These are phyloP conservation scores for Saccostrea echinata DNA, from an alignment of 1,140 invertebrate species.

Conservation along the genomic window DNA sequence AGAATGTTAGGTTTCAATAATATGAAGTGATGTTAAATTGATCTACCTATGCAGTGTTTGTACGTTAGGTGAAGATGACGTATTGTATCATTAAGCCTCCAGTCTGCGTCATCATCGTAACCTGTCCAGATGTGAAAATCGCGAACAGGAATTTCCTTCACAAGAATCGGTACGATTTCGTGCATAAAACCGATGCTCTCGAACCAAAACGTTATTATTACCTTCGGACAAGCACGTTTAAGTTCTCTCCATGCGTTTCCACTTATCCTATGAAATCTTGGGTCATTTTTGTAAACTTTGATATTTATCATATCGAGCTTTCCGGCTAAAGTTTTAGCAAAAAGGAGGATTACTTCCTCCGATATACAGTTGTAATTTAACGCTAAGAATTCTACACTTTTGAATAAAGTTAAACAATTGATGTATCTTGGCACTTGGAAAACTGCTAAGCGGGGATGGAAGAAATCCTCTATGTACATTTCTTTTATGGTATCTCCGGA, in stretches of 20 bases:
- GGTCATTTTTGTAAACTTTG: conserved; percentile 60
- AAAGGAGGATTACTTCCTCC: conserved; percentile 57
- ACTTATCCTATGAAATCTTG: conserved; percentile 58
- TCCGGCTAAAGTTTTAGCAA: conserved; percentile 56
- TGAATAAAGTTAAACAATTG: conserved; percentile 48
- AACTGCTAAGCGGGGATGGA: conserved; percentile 56
- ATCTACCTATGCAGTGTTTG: conserved; percentile 43
- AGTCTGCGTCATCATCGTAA: conserved; percentile 61
- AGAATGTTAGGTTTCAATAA: no score
- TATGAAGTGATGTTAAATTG: no score
- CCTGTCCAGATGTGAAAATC: conserved; percentile 63
- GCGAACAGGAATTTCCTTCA: conserved; percentile 58
- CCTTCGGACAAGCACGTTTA: conserved; percentile 52
- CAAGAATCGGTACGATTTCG: conserved; percentile 58
- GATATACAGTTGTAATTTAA: conserved; percentile 64
- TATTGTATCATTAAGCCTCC: conserved; percentile 56
- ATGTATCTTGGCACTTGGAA: conserved; percentile 54
- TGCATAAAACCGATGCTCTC: conserved; percentile 53
- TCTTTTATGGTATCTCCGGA: conserved; percentile 56
- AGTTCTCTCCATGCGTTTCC: conserved; percentile 51
- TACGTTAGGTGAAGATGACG: conserved; percentile 50
- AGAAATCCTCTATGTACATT: conserved; percentile 61
- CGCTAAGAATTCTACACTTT: conserved; percentile 53
- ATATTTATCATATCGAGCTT: conserved; percentile 59
- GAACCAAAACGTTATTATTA: conserved; percentile 58